Evolutionary conservation across 2,113 vertebrate species (phyloP).

Genomic region (Syrmaticus mikado): DNA sequence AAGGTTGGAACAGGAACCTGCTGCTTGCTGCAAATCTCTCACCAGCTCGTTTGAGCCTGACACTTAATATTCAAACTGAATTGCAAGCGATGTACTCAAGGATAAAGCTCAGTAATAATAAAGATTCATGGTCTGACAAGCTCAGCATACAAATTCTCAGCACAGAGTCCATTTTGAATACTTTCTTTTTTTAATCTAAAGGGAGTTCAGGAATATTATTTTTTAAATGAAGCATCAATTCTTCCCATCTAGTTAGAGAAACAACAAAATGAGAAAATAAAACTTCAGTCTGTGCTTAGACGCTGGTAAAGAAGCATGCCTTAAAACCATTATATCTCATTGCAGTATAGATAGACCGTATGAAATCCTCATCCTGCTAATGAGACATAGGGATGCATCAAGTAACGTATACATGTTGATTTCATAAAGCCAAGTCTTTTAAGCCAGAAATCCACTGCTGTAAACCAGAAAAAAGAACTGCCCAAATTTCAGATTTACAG

Average conservation of each 20-base stretch:
- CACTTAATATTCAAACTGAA: slow-evolving; percentile 78
- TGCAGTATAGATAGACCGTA: background rate
- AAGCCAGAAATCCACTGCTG: background rate
- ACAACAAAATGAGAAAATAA: background rate
- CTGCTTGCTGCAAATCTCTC: slow-evolving; percentile 55
- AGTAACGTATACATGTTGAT: background rate
- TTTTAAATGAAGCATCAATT: background rate
- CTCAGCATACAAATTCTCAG: slow-evolving; percentile 61
- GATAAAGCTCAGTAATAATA: slow-evolving; percentile 69
- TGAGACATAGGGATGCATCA: background rate
- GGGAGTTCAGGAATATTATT: background rate
- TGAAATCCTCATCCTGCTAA: background rate
- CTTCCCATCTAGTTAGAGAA: background rate
- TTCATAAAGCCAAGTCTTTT: background rate
- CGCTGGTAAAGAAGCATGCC: background rate
- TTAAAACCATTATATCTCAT: background rate
- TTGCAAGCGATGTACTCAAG: slow-evolving; percentile 66
- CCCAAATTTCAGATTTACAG: background rate
- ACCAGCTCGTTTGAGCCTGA: slow-evolving; percentile 53
- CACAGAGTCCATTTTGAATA: slow-evolving; percentile 24
- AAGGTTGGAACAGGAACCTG: slow-evolving; percentile 26
- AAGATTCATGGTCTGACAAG: slow-evolving; percentile 56
- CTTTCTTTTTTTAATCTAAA: background rate
- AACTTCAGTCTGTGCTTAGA: background rate
- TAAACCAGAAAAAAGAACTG: background rate